phyloP scores from a whole-genome alignment of 2,113 vertebrate species.

The Megalops atlanticus region DNA sequence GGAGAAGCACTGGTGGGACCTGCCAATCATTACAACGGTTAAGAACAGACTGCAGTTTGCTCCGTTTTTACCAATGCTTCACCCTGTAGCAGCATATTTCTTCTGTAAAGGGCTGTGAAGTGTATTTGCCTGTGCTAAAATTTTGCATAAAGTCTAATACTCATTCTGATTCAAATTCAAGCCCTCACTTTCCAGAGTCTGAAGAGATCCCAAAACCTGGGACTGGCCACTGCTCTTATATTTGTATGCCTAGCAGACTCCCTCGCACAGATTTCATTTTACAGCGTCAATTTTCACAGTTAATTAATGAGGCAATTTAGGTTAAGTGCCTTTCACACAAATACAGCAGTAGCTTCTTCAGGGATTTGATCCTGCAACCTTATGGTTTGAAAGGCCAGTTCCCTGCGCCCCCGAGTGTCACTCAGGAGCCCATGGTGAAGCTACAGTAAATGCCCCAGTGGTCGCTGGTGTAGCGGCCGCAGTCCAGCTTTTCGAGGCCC shows the following conservation, averaged over 20 bases:
- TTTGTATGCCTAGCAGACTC: neutral
- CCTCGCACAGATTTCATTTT: neutral
- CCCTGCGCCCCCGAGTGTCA: neutral
- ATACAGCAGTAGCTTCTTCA: neutral
- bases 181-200: too few species aligned
- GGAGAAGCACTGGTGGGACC: neutral
- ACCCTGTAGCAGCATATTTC: neutral
- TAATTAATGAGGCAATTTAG: neutral
- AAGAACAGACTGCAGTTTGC: neutral
- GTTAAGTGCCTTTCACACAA: neutral
- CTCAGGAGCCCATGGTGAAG: constrained; percentile 58
- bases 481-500: constrained; percentile 90
- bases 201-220: too few species aligned
- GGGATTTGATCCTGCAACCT: neutral
- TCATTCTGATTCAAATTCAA: too few species aligned
- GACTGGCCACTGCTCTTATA: too few species aligned
- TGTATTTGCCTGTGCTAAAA: neutral
- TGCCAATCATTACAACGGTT: neutral
- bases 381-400: neutral
- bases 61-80: neutral
- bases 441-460: constrained; percentile 94
- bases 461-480: constrained; percentile 87
- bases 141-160: neutral
- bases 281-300: too few species aligned
- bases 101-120: neutral